These are phyloP conservation scores for Cephalopholis sonnerati DNA, from an alignment of 2,113 vertebrate species.

Conservation along the genomic window DNA sequence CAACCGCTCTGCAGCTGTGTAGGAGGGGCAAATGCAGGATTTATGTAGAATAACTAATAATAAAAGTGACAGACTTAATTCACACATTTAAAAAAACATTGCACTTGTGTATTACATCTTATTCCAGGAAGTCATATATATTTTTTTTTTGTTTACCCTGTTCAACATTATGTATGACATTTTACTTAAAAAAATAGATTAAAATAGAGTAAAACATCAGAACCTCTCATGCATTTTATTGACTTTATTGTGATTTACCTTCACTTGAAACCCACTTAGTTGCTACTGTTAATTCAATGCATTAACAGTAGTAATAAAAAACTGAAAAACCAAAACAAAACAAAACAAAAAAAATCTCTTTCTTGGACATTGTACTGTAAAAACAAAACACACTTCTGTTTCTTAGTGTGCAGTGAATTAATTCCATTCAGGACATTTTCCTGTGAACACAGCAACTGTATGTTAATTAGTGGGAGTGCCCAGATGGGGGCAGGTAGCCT, in stretches of 20 bases:
- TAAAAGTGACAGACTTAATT: neutral
- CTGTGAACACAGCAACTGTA: slow-evolving; percentile 41
- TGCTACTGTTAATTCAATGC: too few relatives aligned
- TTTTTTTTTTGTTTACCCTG: too few relatives aligned
- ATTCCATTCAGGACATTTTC: slow-evolving; percentile 3
- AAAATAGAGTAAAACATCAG: neutral
- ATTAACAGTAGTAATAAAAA: neutral
- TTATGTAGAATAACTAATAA: neutral
- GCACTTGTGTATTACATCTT: too few relatives aligned
- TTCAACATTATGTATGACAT: neutral
- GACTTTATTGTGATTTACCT: neutral
- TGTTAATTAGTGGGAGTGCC: slow-evolving; percentile 55
- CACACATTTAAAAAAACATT: neutral
- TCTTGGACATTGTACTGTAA: neutral
- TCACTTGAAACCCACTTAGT: neutral
- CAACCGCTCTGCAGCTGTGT: neutral
- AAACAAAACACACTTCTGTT: neutral
- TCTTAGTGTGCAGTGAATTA: neutral
- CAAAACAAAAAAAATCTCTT: neutral
- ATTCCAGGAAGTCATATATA: too few relatives aligned
- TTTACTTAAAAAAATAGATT: neutral
- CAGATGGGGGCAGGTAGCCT: slow-evolving; percentile 49
- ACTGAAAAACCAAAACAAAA: too few relatives aligned
- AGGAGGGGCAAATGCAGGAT: neutral
- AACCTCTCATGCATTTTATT: neutral